Conservation (phyloP, 1,140 invertebrate species). For the Diabrotica undecimpunctata region DNA sequence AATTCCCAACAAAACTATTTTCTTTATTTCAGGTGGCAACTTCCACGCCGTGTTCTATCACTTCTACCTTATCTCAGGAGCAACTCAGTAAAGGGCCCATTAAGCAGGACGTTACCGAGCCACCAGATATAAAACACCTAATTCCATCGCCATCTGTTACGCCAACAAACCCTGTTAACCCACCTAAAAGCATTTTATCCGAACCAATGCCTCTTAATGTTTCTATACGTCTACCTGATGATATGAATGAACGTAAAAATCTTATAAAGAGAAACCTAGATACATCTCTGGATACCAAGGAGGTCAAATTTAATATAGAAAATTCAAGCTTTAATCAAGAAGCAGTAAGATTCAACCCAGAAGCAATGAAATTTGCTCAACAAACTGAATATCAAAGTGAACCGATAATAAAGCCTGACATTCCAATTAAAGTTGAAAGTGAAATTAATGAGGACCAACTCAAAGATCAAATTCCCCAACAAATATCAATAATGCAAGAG, state of each 20-base stretch:
- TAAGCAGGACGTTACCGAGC: slow-evolving; percentile 23
- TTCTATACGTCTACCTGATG: slow-evolving; percentile 45
- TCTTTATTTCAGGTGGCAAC: slow-evolving; percentile 1
- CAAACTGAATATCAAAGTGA: slow-evolving; percentile 30
- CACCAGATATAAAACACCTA: slow-evolving; percentile 12
- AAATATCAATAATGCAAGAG: slow-evolving; percentile 15
- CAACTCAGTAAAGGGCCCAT: slow-evolving; percentile 3
- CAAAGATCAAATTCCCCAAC: slow-evolving; percentile 21
- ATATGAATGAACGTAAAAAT: slow-evolving; percentile 45
- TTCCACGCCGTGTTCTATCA: background rate
- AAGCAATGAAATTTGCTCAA: slow-evolving; percentile 25
- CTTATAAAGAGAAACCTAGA: slow-evolving; percentile 44
- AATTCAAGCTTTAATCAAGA: slow-evolving; percentile 8
- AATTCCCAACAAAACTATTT: too few relatives aligned
- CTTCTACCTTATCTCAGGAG: slow-evolving; percentile 5
- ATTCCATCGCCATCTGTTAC: slow-evolving; percentile 35
- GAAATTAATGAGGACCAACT: slow-evolving; percentile 24
- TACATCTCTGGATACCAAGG: slow-evolving; percentile 29
- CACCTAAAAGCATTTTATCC: slow-evolving; percentile 28
- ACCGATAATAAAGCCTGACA: slow-evolving; percentile 46
- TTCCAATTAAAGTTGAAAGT: slow-evolving; percentile 44
- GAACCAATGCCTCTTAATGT: slow-evolving; percentile 43
- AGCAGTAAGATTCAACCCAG: slow-evolving; percentile 32
- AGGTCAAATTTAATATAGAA: slow-evolving; percentile 28
- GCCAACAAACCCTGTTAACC: slow-evolving; percentile 31